A percentile compares a stretch with the other conserved stretches of the same genome.
Evolutionary conservation across 2,113 vertebrate species (phyloP).

Genomic region (Syngnathus floridae): DNA sequence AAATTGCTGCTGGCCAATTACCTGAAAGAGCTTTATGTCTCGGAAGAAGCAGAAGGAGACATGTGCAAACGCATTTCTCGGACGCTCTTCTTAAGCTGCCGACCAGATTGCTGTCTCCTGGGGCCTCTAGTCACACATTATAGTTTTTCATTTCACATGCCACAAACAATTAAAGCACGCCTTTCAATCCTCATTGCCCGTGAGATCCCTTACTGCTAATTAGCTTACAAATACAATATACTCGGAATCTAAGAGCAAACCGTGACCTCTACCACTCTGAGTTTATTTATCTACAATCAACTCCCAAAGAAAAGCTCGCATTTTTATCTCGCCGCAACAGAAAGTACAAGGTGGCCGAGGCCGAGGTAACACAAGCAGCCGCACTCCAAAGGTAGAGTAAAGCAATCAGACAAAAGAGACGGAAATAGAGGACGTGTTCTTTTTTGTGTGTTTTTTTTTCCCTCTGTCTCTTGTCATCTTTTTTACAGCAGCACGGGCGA

Average conservation of each 20-base stretch:
- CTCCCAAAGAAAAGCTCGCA: conserved; percentile 55
- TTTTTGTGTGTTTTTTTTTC: conserved; percentile 38
- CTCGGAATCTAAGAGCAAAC: background rate
- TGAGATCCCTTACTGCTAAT: conserved; percentile 10
- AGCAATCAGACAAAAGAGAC: background rate
- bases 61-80: conserved; percentile 37
- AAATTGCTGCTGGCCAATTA: conserved; percentile 51
- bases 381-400: background rate
- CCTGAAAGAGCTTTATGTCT: conserved; percentile 44
- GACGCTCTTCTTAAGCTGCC: conserved; percentile 55
- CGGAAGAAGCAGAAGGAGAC: conserved; percentile 35
- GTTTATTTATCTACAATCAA: conserved; percentile 10
- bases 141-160: conserved; percentile 60
- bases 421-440: conserved; percentile 32
- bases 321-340: conserved; percentile 53
- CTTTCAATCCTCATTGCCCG: conserved; percentile 24
- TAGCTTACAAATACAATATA: conserved; percentile 16
- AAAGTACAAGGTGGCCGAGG: conserved; percentile 25
- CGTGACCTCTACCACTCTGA: background rate
- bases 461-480: conserved; percentile 44
- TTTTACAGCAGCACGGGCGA: conserved; percentile 45
- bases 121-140: conserved; percentile 71
- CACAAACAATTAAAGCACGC: conserved; percentile 52
- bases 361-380: background rate
- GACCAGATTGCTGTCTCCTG: conserved; percentile 57